Percentiles rank a stretch among this genome's conserved stretches.
phyloP scores from a whole-genome alignment of 2,113 vertebrate genomes.

The Phaethornis superciliosus region DNA sequence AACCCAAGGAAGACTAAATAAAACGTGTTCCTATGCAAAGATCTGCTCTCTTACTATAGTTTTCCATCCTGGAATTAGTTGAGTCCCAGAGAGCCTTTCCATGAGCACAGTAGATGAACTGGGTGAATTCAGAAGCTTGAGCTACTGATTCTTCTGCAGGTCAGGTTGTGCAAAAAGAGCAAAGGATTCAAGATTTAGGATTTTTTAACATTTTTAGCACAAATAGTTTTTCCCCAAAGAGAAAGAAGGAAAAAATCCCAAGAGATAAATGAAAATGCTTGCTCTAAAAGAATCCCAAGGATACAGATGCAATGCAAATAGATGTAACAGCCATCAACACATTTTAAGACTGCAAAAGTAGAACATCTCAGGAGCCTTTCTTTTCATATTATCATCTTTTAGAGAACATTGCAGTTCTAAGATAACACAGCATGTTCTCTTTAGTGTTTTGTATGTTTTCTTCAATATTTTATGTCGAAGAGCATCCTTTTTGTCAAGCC shows the following conservation, averaged over 20 bases:
- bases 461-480: background rate
- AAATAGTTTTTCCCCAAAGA: background rate
- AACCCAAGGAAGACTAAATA: background rate
- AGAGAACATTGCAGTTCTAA: background rate
- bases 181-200: background rate
- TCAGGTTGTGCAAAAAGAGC: background rate
- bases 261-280: background rate
- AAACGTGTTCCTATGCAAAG: background rate
- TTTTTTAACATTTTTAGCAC: background rate
- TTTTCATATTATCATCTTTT: background rate
- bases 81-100: background rate
- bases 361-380: background rate
- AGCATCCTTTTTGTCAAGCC: background rate
- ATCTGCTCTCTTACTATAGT: background rate
- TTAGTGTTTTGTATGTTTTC: background rate
- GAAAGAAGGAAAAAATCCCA: background rate
- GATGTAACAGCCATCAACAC: background rate
- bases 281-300: background rate
- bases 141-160: background rate
- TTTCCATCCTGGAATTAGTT: background rate
- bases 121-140: background rate
- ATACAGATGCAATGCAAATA: background rate
- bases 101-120: background rate
- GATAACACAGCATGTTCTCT: accelerated
- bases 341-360: background rate